Conservation (phyloP, 2,113 vertebrate genomes). For the Mobula hypostoma region DNA sequence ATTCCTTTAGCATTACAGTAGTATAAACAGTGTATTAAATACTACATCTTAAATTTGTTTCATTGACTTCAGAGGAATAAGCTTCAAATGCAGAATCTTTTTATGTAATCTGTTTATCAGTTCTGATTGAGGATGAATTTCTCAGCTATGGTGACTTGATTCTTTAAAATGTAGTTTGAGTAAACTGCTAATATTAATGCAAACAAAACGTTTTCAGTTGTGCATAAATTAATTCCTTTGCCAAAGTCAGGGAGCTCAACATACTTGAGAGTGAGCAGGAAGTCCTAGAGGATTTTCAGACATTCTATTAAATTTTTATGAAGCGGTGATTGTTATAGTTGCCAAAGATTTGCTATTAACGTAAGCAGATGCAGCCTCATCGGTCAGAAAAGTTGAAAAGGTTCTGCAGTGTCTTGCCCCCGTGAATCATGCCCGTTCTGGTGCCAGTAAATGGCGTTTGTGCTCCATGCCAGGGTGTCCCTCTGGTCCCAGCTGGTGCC, state of each 20-base stretch:
- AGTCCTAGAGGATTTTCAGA: not conserved
- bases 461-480: not conserved
- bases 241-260: not conserved
- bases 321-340: no score
- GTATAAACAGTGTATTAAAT: no score
- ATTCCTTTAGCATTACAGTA: no score
- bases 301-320: not conserved
- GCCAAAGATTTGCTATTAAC: not conserved
- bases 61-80: no score
- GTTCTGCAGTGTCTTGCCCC: not conserved
- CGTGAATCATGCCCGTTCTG: slow-evolving; percentile 19
- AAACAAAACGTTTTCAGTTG: no score
- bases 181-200: not conserved
- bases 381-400: not conserved
- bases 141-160: not conserved
- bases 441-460: slow-evolving; percentile 3
- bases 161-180: not conserved
- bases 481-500: slow-evolving; percentile 25
- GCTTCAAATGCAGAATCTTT: no score
- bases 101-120: no score
- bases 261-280: not conserved
- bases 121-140: no score
- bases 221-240: not conserved
- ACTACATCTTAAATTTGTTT: no score
- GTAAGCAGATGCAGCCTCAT: not conserved